Percentiles rank a stretch among this genome's conserved stretches.
phyloP scores from a whole-genome alignment of 1,140 invertebrate genomes.

The Sinonovacula constricta region DNA sequence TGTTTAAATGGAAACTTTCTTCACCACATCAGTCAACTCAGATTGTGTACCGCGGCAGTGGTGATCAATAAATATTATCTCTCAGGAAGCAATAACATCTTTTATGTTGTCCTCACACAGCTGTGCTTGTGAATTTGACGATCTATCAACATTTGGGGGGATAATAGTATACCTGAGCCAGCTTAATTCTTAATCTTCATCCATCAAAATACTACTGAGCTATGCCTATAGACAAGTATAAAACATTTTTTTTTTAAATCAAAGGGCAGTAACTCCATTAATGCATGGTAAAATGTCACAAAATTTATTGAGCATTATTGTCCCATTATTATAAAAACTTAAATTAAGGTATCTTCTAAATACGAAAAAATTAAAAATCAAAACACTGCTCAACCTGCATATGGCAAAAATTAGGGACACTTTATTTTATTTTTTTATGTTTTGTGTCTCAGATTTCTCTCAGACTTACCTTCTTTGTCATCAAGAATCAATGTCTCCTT shows the following conservation, averaged over 20 bases:
- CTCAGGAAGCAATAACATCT: not conserved
- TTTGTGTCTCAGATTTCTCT: conserved; percentile 51
- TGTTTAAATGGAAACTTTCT: not conserved
- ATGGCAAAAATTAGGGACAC: not conserved
- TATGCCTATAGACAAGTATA: too few relatives aligned
- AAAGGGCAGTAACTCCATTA: too few relatives aligned
- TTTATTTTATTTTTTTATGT: conserved; percentile 24
- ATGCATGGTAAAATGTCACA: too few relatives aligned
- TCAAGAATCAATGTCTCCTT: conserved; percentile 53
- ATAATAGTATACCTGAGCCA: too few relatives aligned
- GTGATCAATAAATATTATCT: not conserved
- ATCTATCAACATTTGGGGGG: too few relatives aligned
- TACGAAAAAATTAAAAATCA: not conserved
- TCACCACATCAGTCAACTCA: not conserved
- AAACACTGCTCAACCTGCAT: not conserved
- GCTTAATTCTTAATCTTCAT: too few relatives aligned
- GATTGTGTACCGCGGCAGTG: not conserved
- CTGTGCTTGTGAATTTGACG: too few relatives aligned
- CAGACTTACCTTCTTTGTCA: conserved; percentile 23
- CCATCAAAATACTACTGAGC: too few relatives aligned
- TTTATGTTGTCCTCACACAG: too few relatives aligned
- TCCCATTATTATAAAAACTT: conserved; percentile 2
- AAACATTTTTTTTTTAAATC: too few relatives aligned
- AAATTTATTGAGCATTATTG: too few relatives aligned
- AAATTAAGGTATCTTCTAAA: not conserved